phyloP scores from a whole-genome alignment of 1,140 invertebrate species.

The Euschistus heros region DNA sequence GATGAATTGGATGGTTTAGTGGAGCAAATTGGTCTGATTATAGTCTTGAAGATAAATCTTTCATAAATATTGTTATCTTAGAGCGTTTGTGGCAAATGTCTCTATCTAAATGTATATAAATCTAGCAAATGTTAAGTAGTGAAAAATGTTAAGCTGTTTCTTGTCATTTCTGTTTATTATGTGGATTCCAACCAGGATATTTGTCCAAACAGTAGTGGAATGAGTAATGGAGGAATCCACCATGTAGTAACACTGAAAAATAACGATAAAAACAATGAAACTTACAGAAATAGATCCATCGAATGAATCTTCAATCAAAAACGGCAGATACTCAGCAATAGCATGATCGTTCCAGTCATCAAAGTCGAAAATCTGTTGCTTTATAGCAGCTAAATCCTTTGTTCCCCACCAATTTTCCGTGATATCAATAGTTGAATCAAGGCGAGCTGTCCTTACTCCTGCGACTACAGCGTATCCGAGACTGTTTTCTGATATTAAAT shows the following conservation, averaged over 20 bases:
- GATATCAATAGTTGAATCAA: conserved; percentile 80
- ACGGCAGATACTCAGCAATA: conserved; percentile 80
- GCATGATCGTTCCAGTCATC: conserved; percentile 99
- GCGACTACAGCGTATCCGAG: conserved; percentile 87
- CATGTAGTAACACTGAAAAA: neutral
- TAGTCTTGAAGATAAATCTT: no score
- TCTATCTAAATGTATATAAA: no score
- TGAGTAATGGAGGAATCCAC: no score
- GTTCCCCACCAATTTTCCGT: conserved; percentile 95
- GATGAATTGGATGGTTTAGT: no score
- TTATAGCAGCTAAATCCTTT: conserved; percentile 55
- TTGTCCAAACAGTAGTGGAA: no score
- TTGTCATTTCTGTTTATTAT: no score
- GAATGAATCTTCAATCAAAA: conserved; percentile 62
- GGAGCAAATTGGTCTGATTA: no score
- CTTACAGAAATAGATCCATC: conserved; percentile 58
- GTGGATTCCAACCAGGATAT: no score
- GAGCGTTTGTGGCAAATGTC: no score
- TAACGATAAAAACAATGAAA: neutral
- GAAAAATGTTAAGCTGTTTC: no score
- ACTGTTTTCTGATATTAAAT: conserved; percentile 80
- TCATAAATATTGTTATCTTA: no score
- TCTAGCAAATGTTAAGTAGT: no score
- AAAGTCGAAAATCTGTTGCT: conserved; percentile 90
- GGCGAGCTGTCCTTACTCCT: conserved; percentile 75